Percentiles rank a stretch among this genome's conserved stretches.
phyloP scores from a whole-genome alignment of 2,113 vertebrate species.

The Telmatochromis sp. region DNA sequence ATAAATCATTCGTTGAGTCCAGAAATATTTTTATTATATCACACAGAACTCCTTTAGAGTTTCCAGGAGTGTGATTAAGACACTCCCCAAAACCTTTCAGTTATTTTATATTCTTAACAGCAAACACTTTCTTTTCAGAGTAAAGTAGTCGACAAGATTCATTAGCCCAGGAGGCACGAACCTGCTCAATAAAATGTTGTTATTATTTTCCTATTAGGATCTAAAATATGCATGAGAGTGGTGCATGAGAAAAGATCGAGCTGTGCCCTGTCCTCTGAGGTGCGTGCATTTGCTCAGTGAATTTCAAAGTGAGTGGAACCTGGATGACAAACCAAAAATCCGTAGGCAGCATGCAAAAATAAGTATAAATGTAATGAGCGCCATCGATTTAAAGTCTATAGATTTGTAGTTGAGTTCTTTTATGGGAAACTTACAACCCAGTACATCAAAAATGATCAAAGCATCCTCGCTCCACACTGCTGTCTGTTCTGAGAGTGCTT shows the following conservation, averaged over 20 bases:
- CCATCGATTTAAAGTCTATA: rapidly evolving
- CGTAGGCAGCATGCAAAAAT: background rate
- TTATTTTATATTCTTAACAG: background rate
- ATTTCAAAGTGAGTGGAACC: background rate
- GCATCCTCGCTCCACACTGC: background rate
- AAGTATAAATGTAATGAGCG: rapidly evolving
- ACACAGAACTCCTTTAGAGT: background rate
- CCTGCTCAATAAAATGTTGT: background rate
- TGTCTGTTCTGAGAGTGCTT: background rate
- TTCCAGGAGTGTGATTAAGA: background rate
- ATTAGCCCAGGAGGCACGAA: background rate
- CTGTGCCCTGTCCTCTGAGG: background rate
- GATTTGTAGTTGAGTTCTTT: background rate
- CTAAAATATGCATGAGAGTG: background rate
- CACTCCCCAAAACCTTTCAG: background rate
- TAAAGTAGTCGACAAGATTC: background rate
- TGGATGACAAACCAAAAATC: background rate
- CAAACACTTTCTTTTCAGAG: background rate
- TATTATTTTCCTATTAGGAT: background rate
- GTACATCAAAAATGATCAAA: background rate
- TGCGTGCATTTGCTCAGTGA: background rate
- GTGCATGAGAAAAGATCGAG: background rate
- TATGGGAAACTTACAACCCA: background rate
- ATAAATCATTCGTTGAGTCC: background rate
- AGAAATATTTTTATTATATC: background rate